A percentile compares a stretch with the other conserved stretches of the same genome.
Conservation (phyloP, 2,888 invertebrate genomes). For the Terebella lapidaria region DNA sequence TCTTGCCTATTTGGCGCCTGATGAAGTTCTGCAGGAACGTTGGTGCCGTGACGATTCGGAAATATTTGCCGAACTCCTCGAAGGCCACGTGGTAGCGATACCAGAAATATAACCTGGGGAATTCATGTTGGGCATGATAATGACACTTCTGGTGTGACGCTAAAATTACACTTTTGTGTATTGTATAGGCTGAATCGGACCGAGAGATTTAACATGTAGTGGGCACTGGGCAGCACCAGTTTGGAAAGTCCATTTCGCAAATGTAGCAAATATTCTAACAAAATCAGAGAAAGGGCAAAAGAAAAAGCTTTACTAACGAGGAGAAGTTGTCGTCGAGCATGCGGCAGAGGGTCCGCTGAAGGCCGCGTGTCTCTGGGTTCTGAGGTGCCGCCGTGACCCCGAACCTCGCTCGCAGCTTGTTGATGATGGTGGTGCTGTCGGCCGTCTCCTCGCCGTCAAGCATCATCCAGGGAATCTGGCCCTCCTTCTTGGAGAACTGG, state of each 20-base stretch:
- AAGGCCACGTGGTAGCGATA: neutral
- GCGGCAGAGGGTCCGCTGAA: conserved; percentile 74
- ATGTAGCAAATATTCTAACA: too few species aligned
- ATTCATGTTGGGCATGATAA: too few species aligned
- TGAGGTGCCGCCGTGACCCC: conserved; percentile 74
- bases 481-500: conserved; percentile 67
- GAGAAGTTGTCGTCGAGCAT: conserved; percentile 30
- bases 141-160: too few species aligned
- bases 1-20: neutral
- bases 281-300: too few species aligned
- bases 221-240: too few species aligned
- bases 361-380: conserved; percentile 74
- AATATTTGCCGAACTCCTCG: neutral
- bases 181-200: too few species aligned
- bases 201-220: too few species aligned
- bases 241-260: too few species aligned
- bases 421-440: conserved; percentile 85
- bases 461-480: conserved; percentile 86
- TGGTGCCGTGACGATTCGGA: neutral
- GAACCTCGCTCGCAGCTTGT: conserved; percentile 73
- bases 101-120: neutral
- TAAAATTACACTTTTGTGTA: too few species aligned
- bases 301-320: neutral
- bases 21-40: neutral
- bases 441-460: conserved; percentile 90